phyloP scores from a whole-genome alignment of 2,797 vertebrate species.

The Poecilia gillii region DNA sequence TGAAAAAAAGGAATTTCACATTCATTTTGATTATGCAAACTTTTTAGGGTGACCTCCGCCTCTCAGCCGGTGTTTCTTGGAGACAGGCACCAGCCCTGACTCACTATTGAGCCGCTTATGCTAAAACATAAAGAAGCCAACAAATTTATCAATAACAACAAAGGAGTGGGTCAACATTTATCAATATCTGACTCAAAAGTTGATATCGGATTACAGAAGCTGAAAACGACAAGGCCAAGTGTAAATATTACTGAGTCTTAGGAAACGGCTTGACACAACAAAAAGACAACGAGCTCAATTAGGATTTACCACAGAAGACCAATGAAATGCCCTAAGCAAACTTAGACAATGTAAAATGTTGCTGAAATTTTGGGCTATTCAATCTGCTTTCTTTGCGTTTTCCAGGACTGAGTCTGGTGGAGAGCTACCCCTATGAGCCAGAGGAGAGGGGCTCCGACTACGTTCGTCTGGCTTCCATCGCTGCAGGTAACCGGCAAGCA shows the following conservation, averaged over 20 bases:
- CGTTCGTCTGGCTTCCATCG: conserved; percentile 91
- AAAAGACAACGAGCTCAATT: not conserved
- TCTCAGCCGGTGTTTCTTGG: not conserved
- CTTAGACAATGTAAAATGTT: not conserved
- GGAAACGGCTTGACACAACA: not conserved
- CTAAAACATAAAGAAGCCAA: not conserved
- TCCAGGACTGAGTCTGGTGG: conserved; percentile 88
- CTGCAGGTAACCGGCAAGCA: conserved; percentile 84
- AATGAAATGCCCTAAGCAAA: not conserved
- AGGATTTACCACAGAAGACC: not conserved
- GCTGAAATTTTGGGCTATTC: not conserved
- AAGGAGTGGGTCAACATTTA: not conserved
- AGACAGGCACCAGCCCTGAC: not conserved
- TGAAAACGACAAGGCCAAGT: not conserved
- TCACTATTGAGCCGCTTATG: not conserved
- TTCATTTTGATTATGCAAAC: not conserved
- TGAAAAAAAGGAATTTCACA: not conserved
- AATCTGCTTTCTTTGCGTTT: conserved; percentile 23
- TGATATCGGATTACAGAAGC: not conserved
- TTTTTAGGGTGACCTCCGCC: not conserved
- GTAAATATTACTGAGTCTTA: not conserved
- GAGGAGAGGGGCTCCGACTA: conserved; percentile 89
- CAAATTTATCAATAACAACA: not conserved
- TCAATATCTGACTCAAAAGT: not conserved
- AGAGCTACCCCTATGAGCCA: conserved; percentile 89